Evolutionary conservation across 2,113 vertebrate species (phyloP).

Genomic region (Psilopsiagon aurifrons): DNA sequence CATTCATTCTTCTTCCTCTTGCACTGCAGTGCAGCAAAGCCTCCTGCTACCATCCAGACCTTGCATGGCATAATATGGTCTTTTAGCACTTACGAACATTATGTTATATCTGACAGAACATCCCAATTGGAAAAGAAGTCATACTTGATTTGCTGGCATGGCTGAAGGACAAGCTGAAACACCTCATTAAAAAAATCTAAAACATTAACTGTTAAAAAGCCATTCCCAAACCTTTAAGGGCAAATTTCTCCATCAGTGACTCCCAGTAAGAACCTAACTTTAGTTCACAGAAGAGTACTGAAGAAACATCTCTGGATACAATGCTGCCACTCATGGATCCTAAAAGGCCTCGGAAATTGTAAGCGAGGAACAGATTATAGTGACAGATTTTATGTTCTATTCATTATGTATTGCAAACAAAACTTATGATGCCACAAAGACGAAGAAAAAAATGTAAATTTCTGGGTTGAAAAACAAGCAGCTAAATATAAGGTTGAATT

Average conservation of each 20-base stretch:
- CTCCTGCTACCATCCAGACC: background rate
- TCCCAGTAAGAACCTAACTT: background rate
- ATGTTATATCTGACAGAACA: background rate
- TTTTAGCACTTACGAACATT: background rate
- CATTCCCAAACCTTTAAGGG: background rate
- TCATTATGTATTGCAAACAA: background rate
- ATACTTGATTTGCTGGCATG: background rate
- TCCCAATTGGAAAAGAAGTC: background rate
- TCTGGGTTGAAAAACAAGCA: background rate
- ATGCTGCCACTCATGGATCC: background rate
- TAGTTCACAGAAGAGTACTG: background rate
- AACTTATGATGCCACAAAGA: background rate
- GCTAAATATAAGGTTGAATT: conserved; percentile 46
- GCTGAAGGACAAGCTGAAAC: background rate
- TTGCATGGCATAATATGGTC: background rate
- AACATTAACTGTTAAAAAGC: background rate
- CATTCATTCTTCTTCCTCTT: background rate
- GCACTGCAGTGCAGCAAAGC: background rate
- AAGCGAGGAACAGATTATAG: background rate
- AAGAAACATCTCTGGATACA: background rate
- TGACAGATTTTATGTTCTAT: background rate
- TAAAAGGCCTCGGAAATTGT: background rate
- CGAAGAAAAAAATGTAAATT: background rate
- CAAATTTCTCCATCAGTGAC: background rate
- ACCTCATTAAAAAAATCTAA: background rate